phyloP scores from a whole-genome alignment of 2,113 vertebrate genomes.

The Actinemys pallida region DNA sequence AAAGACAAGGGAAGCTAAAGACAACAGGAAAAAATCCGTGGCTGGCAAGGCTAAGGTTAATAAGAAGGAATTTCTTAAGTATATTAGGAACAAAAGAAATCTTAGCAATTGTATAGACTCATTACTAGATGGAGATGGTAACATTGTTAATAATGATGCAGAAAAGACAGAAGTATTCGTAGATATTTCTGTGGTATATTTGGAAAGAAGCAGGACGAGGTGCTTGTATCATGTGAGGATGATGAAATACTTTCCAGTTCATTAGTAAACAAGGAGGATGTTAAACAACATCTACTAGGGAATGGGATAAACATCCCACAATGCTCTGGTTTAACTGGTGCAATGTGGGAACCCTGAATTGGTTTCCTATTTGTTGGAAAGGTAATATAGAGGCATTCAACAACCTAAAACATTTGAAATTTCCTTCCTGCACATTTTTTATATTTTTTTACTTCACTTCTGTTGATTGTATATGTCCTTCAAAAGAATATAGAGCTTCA shows the following conservation, averaged over 20 bases:
- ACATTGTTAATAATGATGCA: neutral
- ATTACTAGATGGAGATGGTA: neutral
- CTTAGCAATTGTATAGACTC: neutral
- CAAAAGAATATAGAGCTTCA: too few species aligned
- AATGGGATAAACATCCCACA: too few species aligned
- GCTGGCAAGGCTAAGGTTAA: neutral
- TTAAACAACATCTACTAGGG: neutral
- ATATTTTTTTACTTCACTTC: too few species aligned
- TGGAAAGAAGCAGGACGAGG: neutral
- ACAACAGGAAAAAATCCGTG: neutral
- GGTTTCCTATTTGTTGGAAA: too few species aligned
- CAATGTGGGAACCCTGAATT: too few species aligned
- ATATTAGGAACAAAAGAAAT: neutral
- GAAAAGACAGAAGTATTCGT: neutral
- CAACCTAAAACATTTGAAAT: too few species aligned
- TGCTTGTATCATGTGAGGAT: neutral
- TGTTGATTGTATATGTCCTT: too few species aligned
- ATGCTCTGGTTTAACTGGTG: too few species aligned
- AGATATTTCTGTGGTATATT: neutral
- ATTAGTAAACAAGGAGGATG: conserved; percentile 18
- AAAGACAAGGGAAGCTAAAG: neutral
- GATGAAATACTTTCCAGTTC: conserved; percentile 21
- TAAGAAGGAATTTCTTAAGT: neutral
- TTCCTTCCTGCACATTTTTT: too few species aligned
- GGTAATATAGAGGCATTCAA: too few species aligned